Evolutionary conservation across 2,888 invertebrate species (phyloP).

Genomic region (Eustalomyia histrio): DNA sequence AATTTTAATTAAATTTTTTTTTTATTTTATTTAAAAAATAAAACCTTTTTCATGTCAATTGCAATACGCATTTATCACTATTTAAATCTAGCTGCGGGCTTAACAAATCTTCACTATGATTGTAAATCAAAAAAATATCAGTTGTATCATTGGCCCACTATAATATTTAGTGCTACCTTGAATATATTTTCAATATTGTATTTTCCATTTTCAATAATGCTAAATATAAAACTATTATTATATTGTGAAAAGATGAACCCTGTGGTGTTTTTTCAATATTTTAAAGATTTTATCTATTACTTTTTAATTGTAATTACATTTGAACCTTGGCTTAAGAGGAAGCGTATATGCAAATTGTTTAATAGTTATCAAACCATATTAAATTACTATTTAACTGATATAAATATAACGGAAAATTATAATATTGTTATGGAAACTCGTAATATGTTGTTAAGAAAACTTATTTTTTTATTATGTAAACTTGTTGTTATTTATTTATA

Average conservation of each 20-base stretch:
- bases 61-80: conserved; percentile 27
- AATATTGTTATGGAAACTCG: neutral
- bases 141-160: conserved; percentile 55
- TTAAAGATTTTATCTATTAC: neutral
- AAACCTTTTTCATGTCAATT: neutral
- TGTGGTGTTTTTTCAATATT: neutral
- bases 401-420: conserved; percentile 9
- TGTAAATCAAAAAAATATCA: conserved; percentile 23
- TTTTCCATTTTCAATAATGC: conserved; percentile 31
- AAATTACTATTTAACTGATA: neutral
- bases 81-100: conserved; percentile 61
- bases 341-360: neutral
- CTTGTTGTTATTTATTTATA: conserved; percentile 20
- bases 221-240: neutral
- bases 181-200: conserved; percentile 52
- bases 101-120: conserved; percentile 67
- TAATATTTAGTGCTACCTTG: conserved; percentile 61
- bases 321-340: conserved; percentile 38
- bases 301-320: neutral
- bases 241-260: conserved; percentile 4
- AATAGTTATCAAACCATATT: conserved; percentile 7
- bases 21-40: too few species aligned
- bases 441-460: conserved; percentile 25
- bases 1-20: too few species aligned
- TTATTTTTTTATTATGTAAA: neutral